phyloP scores from a whole-genome alignment of 2,113 vertebrate genomes.

The Platysternon megacephalum region DNA sequence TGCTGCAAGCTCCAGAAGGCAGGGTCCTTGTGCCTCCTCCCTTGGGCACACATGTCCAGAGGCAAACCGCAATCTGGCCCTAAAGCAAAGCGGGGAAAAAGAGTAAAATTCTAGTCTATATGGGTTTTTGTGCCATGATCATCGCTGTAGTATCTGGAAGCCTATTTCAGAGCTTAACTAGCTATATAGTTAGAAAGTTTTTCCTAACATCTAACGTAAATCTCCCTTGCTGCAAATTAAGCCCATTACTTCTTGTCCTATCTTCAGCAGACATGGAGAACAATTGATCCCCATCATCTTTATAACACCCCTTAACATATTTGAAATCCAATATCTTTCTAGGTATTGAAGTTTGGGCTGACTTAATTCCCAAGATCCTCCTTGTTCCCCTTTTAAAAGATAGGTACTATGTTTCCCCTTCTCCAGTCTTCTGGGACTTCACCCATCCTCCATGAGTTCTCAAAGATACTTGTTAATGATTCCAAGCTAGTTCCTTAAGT shows the following conservation, averaged over 20 bases:
- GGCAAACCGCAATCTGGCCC: background rate
- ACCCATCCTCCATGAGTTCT: background rate
- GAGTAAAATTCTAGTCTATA: background rate
- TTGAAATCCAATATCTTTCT: background rate
- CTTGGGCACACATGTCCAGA: background rate
- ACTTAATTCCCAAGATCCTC: background rate
- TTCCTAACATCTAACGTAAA: background rate
- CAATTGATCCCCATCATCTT: background rate
- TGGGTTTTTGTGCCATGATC: background rate
- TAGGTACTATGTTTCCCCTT: background rate
- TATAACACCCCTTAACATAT: background rate
- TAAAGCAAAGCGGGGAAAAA: background rate
- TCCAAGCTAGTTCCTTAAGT: background rate
- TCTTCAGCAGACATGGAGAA: background rate
- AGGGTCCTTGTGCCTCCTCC: background rate
- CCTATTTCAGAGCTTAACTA: background rate
- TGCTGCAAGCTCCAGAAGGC: background rate
- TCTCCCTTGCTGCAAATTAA: background rate
- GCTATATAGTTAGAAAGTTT: background rate
- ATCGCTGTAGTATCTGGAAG: background rate
- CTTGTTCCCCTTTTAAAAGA: background rate
- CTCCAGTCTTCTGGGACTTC: background rate
- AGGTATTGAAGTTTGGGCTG: background rate
- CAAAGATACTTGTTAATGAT: background rate
- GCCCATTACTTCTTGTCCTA: background rate